Percentiles rank a stretch among this genome's conserved stretches.
These are phyloP conservation scores for Myotis davidii DNA, from an alignment of 2,113 vertebrate species.

Conservation along the genomic window DNA sequence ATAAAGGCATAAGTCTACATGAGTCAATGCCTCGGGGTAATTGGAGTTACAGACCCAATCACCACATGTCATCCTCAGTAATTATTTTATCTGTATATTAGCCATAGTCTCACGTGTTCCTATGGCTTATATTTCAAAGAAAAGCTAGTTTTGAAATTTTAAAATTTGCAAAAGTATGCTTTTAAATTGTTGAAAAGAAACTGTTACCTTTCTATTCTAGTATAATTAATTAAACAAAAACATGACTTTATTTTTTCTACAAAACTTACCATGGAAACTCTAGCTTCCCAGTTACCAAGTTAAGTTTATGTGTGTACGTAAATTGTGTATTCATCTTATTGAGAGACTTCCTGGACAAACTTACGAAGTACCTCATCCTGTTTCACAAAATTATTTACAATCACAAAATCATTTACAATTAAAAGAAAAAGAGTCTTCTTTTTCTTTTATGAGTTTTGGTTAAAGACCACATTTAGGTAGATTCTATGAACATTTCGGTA, in stretches of 20 bases:
- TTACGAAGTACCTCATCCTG: neutral
- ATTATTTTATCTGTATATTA: conserved; percentile 51
- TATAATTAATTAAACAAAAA: neutral
- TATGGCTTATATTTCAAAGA: neutral
- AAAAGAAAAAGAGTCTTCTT: neutral
- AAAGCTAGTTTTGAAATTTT: neutral
- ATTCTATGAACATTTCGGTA: neutral
- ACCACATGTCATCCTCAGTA: conserved; percentile 49
- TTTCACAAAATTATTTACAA: neutral
- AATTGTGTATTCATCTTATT: neutral
- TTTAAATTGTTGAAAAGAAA: neutral
- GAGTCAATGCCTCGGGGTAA: conserved; percentile 56
- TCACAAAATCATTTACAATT: too few relatives aligned
- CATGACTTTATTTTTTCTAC: neutral
- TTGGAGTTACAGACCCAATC: conserved; percentile 69
- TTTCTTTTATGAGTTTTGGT: neutral
- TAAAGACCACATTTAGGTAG: neutral
- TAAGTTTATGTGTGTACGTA: neutral
- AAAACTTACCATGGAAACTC: neutral
- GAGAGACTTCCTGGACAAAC: neutral
- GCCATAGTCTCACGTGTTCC: neutral
- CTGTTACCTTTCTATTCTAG: neutral
- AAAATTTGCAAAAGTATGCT: neutral
- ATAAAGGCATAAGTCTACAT: conserved; percentile 72
- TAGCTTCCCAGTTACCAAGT: neutral